Conservation (phyloP, 2,797 vertebrate genomes). For the Coracias cyanogaster region DNA sequence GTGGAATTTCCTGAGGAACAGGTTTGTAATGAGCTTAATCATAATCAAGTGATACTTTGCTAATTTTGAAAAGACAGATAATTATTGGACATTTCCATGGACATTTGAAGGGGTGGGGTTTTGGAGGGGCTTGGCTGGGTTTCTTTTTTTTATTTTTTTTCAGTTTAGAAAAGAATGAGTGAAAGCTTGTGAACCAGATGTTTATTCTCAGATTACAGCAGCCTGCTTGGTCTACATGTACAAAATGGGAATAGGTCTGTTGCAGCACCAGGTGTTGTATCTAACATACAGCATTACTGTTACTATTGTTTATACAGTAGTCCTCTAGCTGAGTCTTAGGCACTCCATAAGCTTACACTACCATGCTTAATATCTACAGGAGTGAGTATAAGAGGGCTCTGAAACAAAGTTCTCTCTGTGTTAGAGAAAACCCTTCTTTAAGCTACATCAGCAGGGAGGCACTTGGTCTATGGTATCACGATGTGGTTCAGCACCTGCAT, state of each 20-base stretch:
- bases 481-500: background rate
- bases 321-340: background rate
- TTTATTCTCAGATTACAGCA: constrained; percentile 44
- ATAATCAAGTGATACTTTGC: background rate
- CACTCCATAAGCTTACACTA: background rate
- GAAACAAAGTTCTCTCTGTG: background rate
- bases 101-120: background rate
- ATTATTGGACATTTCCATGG: background rate
- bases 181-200: constrained; percentile 12
- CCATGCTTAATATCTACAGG: background rate
- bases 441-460: background rate
- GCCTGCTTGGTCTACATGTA: background rate
- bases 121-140: background rate
- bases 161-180: background rate
- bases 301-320: background rate
- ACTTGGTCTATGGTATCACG: background rate
- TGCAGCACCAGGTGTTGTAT: background rate
- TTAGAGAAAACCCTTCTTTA: background rate
- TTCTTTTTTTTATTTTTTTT: background rate
- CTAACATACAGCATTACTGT: background rate
- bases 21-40: constrained; percentile 44
- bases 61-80: constrained; percentile 6
- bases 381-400: background rate
- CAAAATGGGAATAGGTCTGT: background rate
- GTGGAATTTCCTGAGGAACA: constrained; percentile 42